Conservation (phyloP, 2,797 vertebrate genomes). For the Manis javanica region DNA sequence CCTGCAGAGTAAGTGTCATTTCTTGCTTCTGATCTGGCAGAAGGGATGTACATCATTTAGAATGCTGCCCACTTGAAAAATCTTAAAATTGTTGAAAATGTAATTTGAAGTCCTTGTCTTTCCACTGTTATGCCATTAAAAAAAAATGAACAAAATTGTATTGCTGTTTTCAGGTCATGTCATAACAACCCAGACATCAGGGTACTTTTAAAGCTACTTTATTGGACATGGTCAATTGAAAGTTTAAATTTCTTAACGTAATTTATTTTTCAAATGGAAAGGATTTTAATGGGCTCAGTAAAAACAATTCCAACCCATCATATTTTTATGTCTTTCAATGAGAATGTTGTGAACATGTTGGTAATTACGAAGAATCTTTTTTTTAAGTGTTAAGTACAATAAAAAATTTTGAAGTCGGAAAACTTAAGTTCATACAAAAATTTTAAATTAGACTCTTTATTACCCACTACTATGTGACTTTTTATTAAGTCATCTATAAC, state of each 20-base stretch:
- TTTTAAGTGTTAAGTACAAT: constrained; percentile 40
- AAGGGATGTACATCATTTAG: neutral
- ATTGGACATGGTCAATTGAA: neutral
- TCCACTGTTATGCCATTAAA: neutral
- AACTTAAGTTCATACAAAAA: neutral
- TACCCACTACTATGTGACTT: neutral
- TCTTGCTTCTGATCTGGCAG: neutral
- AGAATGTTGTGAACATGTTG: neutral
- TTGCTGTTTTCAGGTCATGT: neutral
- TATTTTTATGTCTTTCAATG: neutral
- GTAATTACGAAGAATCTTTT: neutral
- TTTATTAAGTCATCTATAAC: neutral
- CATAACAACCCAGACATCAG: neutral
- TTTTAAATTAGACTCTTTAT: neutral
- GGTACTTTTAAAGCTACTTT: neutral
- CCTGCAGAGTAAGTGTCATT: neutral
- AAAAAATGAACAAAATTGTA: constrained; percentile 27
- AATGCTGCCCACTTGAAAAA: neutral
- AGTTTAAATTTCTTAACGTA: neutral
- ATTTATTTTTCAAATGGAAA: constrained; percentile 31
- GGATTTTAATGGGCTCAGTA: neutral
- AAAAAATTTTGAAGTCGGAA: constrained; percentile 11
- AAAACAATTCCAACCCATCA: neutral
- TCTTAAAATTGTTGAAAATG: neutral
- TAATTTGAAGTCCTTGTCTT: neutral